Evolutionary conservation across 2,888 invertebrate species (phyloP).

Genomic region (Ypsolopha sequella): DNA sequence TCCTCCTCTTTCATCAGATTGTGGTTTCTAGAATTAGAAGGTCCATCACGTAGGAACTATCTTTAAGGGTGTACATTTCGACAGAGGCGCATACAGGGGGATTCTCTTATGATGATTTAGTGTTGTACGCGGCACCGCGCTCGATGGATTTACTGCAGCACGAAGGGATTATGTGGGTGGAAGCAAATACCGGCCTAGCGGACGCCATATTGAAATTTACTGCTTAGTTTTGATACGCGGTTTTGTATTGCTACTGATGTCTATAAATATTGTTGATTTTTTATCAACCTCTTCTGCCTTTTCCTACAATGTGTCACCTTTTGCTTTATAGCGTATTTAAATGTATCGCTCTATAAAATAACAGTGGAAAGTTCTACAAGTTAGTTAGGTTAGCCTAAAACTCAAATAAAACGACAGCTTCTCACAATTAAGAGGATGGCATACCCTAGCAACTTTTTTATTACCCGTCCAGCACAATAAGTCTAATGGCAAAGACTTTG

Average conservation of each 20-base stretch:
- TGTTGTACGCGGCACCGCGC: conserved; percentile 49
- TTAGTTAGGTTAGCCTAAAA: too few relatives aligned
- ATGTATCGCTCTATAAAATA: too few relatives aligned
- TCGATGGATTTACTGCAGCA: conserved; percentile 68
- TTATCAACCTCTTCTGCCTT: too few relatives aligned
- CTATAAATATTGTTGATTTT: not conserved
- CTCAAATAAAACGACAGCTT: too few relatives aligned
- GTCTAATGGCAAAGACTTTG: too few relatives aligned
- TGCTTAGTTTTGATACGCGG: conserved; percentile 64
- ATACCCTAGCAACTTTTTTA: too few relatives aligned
- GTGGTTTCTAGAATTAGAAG: not conserved
- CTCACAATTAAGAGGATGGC: too few relatives aligned
- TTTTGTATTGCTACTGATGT: conserved; percentile 26
- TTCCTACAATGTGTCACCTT: too few relatives aligned
- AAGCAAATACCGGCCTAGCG: conserved; percentile 65
- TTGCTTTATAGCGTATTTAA: too few relatives aligned
- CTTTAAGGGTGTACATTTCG: conserved; percentile 25
- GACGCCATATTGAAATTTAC: conserved; percentile 66
- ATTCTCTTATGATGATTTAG: conserved; percentile 71
- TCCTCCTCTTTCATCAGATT: not conserved
- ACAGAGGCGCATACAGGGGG: conserved; percentile 31
- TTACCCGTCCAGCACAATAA: too few relatives aligned
- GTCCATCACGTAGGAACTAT: conserved; percentile 3
- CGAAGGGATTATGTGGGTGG: conserved; percentile 71
- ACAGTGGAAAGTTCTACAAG: too few relatives aligned